Base-by-base conservation (phyloP, 1,140 invertebrate genomes). In the Ylistrum balloti region DNA sequence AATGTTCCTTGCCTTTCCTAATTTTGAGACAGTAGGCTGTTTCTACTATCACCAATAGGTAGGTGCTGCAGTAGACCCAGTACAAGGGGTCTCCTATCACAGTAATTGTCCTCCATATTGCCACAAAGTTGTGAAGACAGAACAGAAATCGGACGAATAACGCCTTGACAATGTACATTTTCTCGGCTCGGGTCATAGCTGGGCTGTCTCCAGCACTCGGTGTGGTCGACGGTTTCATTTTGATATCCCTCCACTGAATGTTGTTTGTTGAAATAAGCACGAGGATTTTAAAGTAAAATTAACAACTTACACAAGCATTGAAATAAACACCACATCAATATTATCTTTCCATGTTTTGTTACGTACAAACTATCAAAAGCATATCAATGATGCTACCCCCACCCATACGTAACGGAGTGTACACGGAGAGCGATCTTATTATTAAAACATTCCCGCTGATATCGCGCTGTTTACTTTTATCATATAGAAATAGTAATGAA, bases 121-220 rank as follows among this genome's bases (percentile, higher is more conserved):
- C 56, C 56, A 74, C 56, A 74, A 74, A 74, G 56, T 74, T 74
- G 56, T 74, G 56, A 74, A 74, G 56, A 74, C 56, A 74, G 56
- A 74, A 74, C 56, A 74, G 28, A 74, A 74, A n/a, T 28, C 56
- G 56, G 56, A 74, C 56, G 56, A 74, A 74, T 28, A 74, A 74
- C 56, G 56, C 56, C 56, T 74, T 74, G 56, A n/a, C n/a, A 28
- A 74, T 74, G 28, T 74, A 28, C 56, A 74, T 74, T 74, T 74
- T 74, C n/a, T 74, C 56, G 5, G 56, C n/a, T 74, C 56, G 56
- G 0, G 56, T 74, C 56, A 74, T 28, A 5, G 56, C 56, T 28
- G 0, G 22, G 17, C 22, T 74, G 0, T 74, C 56, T n/a, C 56
- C 56, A 28, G 56, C 9, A 74, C 17, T 45, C 17, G 41, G 17